Percentiles rank a stretch among this genome's conserved stretches.
Conservation (phyloP, 1,140 invertebrate species). For the Caenorhabditis latens region DNA sequence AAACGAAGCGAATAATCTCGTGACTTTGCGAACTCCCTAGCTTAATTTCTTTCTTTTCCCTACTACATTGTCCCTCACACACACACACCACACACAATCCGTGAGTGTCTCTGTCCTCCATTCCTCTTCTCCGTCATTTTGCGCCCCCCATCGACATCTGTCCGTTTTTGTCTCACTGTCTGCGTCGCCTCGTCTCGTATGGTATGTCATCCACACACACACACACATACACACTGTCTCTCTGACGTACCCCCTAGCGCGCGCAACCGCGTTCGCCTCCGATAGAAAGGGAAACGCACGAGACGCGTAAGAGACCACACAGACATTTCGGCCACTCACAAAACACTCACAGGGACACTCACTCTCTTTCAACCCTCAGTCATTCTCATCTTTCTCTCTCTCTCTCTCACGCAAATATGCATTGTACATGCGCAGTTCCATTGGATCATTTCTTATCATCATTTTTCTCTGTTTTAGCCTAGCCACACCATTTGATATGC, state of each 20-base stretch:
- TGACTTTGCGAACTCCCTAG: constrained; percentile 54
- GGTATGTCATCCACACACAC: background rate
- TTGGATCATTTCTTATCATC: constrained; percentile 46
- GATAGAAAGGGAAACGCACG: background rate
- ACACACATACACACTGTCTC: background rate
- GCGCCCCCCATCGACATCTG: background rate
- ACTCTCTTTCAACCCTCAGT: background rate
- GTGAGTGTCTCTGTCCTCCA: background rate
- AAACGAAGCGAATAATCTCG: constrained; percentile 53
- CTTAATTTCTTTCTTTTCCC: constrained; percentile 54
- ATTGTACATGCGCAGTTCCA: constrained; percentile 49
- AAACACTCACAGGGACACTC: constrained; percentile 30
- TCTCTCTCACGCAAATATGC: constrained; percentile 27
- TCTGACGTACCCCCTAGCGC: background rate
- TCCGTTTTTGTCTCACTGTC: background rate
- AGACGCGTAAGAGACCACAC: constrained; percentile 19
- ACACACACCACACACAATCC: background rate
- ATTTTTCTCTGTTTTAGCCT: background rate
- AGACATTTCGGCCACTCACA: constrained; percentile 4
- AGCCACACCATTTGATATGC: background rate
- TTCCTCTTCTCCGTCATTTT: too few species aligned
- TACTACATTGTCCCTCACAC: background rate
- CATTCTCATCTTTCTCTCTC: constrained; percentile 29
- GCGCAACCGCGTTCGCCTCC: constrained; percentile 27
- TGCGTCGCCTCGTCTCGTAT: background rate